Base-by-base conservation (phyloP, 2,113 vertebrate genomes). In the Candoia aspera region DNA sequence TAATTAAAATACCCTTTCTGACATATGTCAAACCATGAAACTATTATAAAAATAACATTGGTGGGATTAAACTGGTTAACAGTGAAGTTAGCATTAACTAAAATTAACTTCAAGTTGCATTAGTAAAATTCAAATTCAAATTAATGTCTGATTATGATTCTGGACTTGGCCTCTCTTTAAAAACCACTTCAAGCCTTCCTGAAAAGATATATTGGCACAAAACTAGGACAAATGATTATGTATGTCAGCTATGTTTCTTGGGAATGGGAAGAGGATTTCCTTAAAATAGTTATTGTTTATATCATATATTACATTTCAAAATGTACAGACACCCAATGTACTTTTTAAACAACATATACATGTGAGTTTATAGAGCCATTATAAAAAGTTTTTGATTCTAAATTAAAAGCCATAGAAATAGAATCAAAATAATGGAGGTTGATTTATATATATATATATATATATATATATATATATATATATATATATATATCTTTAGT, bases 281-380 rank as follows among this genome's bases (percentile, higher is more conserved):
- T 97, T 97, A 97, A 97, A 98, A 97, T 97, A 98, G 95, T 96
- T 95, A 97, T 97, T 95, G 97, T 94, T 97, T 97, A 98, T 96
- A 97, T 96, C 95, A 95, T 97, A 97, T 97, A 95, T 98, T 97
- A 98, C 96, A 98, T 95, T 97, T 97, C 97, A 97, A 97, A 98
- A 98, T 98, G 97, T 97, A 98, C 97, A 98, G 97, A 98, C 96
- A 98, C 96, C 94, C 95, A 98, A 95, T 96, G 96, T 96, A 96
- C 93, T 96, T 97, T 79, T 93, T 97, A 95, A 97, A 97, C 97
- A 97, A 98, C 97, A 97, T 96, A 97, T 97, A 97, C 96, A 97
- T 92, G 96, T 96, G 96, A 97, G 95, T 96, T 96, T 95, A 96
- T 97, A 97, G 96, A 97, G 92, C 92, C 93, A 93, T 97, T 98